A percentile compares a stretch with the other conserved stretches of the same genome.
Evolutionary conservation across 1,140 invertebrate genomes (phyloP).

Genomic region (Orchestia grillus): DNA sequence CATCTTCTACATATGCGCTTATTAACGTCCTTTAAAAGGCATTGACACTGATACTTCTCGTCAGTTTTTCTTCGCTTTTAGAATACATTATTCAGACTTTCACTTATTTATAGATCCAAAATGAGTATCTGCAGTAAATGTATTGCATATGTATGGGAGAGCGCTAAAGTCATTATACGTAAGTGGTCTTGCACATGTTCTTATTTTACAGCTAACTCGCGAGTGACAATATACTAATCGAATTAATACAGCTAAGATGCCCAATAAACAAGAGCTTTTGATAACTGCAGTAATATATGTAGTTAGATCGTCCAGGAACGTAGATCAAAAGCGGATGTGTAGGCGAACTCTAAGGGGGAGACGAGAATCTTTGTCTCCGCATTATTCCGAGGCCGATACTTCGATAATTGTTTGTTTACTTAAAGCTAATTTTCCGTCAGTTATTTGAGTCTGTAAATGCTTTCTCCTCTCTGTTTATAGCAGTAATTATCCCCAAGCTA

Average conservation of each 20-base stretch:
- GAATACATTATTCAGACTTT: not conserved
- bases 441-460: not conserved
- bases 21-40: not conserved
- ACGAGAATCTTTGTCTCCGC: not conserved
- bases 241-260: not conserved
- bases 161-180: not conserved
- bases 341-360: not conserved
- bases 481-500: not conserved
- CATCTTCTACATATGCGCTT: not conserved
- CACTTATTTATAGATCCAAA: not conserved
- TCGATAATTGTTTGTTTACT: not conserved
- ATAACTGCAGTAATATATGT: not conserved
- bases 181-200: not conserved
- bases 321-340: not conserved
- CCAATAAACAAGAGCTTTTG: not conserved
- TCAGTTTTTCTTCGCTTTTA: not conserved
- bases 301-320: not conserved
- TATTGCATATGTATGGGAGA: not conserved
- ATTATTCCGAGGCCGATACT: not conserved
- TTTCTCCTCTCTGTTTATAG: not conserved
- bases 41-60: not conserved
- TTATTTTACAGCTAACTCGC: not conserved
- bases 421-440: not conserved
- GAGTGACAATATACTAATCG: not conserved
- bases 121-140: not conserved